These are phyloP conservation scores for Strix uralensis DNA, from an alignment of 2,113 vertebrate species.

Conservation along the genomic window DNA sequence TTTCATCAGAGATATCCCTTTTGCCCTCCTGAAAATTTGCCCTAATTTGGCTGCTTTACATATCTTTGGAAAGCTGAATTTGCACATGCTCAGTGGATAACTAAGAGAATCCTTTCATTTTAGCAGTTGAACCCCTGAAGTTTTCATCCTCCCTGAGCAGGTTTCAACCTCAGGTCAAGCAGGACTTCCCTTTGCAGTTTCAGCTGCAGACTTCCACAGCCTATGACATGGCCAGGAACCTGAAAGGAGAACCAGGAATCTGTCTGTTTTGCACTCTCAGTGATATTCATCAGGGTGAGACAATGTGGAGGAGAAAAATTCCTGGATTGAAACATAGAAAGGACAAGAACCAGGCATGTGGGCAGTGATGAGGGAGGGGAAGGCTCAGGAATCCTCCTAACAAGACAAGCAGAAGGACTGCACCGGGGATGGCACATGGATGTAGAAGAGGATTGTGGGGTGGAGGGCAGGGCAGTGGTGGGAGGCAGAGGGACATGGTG, in stretches of 20 bases:
- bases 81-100: not conserved
- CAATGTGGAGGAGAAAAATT: not conserved
- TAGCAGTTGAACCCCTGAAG: not conserved
- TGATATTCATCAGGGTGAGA: not conserved
- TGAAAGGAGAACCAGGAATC: not conserved
- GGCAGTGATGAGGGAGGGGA: not conserved
- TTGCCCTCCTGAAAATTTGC: not conserved
- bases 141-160: not conserved
- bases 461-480: not conserved
- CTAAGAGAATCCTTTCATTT: not conserved
- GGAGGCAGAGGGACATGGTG: not conserved
- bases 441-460: not conserved
- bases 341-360: not conserved
- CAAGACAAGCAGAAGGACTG: not conserved
- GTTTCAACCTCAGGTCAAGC: not conserved
- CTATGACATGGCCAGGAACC: not conserved
- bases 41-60: not conserved
- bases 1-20: conserved; percentile 21
- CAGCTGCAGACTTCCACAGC: not conserved
- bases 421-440: not conserved
- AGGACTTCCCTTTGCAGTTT: not conserved
- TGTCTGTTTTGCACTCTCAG: not conserved
- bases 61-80: not conserved
- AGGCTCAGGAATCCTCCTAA: not conserved
- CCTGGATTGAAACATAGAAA: not conserved